These are phyloP conservation scores for Paedocypris sp. DNA, from an alignment of 2,113 vertebrate genomes.

Conservation along the genomic window DNA sequence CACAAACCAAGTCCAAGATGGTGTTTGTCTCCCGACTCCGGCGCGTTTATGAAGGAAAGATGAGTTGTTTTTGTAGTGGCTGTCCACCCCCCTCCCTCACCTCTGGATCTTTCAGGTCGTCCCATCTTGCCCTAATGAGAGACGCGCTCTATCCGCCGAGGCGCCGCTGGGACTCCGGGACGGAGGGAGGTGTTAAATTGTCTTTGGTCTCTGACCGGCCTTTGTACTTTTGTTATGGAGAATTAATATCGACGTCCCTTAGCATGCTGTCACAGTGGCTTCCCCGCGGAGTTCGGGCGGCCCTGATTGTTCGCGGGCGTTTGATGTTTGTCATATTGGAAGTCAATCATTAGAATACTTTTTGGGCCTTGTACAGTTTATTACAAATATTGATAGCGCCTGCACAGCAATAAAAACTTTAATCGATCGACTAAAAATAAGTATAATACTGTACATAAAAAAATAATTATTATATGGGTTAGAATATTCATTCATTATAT, in stretches of 20 bases:
- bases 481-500: no score
- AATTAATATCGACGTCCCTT: constrained; percentile 46
- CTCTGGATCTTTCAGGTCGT: constrained; percentile 33
- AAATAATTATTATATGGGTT: no score
- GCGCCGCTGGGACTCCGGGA: constrained; percentile 44
- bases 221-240: constrained; percentile 63
- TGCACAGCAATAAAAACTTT: background rate
- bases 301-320: constrained; percentile 46
- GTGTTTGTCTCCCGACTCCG: constrained; percentile 15
- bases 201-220: constrained; percentile 46
- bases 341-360: constrained; percentile 55
- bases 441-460: background rate
- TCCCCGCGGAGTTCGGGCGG: constrained; percentile 46
- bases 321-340: constrained; percentile 58
- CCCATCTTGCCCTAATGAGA: constrained; percentile 42
- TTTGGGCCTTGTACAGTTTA: constrained; percentile 23
- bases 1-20: background rate
- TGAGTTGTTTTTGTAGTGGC: constrained; percentile 45
- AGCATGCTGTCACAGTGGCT: constrained; percentile 34
- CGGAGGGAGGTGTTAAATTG: constrained; percentile 49
- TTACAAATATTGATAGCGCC: background rate
- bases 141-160: constrained; percentile 32
- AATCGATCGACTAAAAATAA: background rate
- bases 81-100: constrained; percentile 25
- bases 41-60: constrained; percentile 36